Conservation (phyloP, 1,140 invertebrate species). For the Drosophila rufa region DNA sequence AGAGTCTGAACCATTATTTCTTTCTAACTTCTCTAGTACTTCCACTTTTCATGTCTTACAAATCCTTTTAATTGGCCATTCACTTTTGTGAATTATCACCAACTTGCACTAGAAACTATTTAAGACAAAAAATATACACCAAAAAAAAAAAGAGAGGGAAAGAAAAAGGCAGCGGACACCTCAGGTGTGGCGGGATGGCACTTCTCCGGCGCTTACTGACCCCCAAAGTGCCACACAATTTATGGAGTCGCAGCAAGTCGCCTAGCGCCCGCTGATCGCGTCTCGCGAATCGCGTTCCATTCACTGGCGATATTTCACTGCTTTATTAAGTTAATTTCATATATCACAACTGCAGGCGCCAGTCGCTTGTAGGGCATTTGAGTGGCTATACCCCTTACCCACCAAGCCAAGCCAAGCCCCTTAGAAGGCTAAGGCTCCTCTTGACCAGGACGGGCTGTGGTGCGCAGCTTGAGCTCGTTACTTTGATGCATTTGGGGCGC, state of each 20-base stretch:
- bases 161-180: constrained; percentile 33
- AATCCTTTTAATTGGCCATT: constrained; percentile 30
- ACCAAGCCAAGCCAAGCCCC: neutral
- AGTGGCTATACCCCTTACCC: constrained; percentile 22
- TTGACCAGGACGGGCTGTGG: constrained; percentile 53
- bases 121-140: constrained; percentile 16
- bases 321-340: constrained; percentile 84
- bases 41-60: constrained; percentile 1
- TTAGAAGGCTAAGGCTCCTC: constrained; percentile 6
- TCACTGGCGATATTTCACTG: constrained; percentile 77
- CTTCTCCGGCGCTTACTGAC: constrained; percentile 38
- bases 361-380: constrained; percentile 50
- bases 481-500: constrained; percentile 81
- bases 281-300: constrained; percentile 49
- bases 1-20: neutral
- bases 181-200: constrained; percentile 57
- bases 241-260: constrained; percentile 69
- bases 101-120: neutral
- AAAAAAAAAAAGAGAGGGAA: neutral
- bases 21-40: neutral
- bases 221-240: constrained; percentile 64
- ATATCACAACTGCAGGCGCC: constrained; percentile 74
- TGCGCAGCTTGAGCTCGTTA: constrained; percentile 82
- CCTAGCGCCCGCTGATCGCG: constrained; percentile 57
- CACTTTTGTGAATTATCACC: constrained; percentile 6